A percentile compares a stretch with the other conserved stretches of the same genome.
These are phyloP conservation scores for Cosmopolites sordidus DNA, from an alignment of 2,888 invertebrate species.

Conservation along the genomic window DNA sequence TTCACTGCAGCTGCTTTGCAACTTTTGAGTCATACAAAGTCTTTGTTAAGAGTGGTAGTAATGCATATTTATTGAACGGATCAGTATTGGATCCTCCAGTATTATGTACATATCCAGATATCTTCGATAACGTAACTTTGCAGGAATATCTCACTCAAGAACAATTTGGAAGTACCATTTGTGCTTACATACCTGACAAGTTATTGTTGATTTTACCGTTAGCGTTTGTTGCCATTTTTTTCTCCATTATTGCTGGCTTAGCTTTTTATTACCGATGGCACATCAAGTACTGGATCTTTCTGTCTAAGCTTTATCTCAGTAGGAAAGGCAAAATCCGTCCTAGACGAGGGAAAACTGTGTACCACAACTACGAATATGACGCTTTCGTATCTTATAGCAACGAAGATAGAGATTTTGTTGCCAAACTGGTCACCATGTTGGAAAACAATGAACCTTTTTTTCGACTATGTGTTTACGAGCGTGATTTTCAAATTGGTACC, in stretches of 20 bases:
- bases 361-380: slow-evolving; percentile 51
- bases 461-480: slow-evolving; percentile 65
- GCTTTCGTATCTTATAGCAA: slow-evolving; percentile 60
- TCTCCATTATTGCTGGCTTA: slow-evolving; percentile 48
- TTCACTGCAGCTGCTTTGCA: slow-evolving; percentile 53
- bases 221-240: slow-evolving; percentile 43
- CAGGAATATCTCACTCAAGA: slow-evolving; percentile 30
- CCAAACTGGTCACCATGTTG: slow-evolving; percentile 56
- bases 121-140: slow-evolving; percentile 31
- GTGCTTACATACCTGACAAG: slow-evolving; percentile 15
- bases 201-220: slow-evolving; percentile 25
- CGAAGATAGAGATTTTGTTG: slow-evolving; percentile 60
- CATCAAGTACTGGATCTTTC: slow-evolving; percentile 55
- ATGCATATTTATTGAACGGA: neutral
- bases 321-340: slow-evolving; percentile 41
- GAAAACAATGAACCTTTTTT: slow-evolving; percentile 58
- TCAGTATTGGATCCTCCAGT: slow-evolving; percentile 13
- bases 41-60: neutral
- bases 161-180: slow-evolving; percentile 22
- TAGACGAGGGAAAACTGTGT: slow-evolving; percentile 37
- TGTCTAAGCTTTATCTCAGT: slow-evolving; percentile 53
- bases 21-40: slow-evolving; percentile 18
- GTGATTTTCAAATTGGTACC: slow-evolving; percentile 63
- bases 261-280: slow-evolving; percentile 49
- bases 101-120: slow-evolving; percentile 34